Evolutionary conservation across 2,888 invertebrate genomes (phyloP), one percentile per base, ranked within the genome.

Genomic region (Drosophila paramelanica): DNA sequence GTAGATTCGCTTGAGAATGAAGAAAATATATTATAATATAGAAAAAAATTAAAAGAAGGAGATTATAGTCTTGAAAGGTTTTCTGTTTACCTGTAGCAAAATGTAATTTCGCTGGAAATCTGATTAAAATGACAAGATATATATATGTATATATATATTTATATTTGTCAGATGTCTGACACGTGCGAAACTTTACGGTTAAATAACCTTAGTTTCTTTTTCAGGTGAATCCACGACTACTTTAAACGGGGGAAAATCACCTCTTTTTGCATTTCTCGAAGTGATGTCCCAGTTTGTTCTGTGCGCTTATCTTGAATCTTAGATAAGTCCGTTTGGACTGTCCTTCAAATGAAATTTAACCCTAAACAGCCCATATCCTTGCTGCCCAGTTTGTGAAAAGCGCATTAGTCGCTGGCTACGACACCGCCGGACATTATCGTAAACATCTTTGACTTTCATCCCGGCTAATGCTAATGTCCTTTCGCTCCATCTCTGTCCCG

Each of bases 361-460:
- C 78, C 78, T 5, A 38, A 50, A 50, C 8, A 41, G 42, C 8
- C 33, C 33, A 53, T 10, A 57, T 20, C 36, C 43, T 33, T 20
- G 53, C 5, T 20, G 53, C 5, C 13, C 17, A 58, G 39, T 41
- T 74, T 61, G 64, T 69, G 46, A 56, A 68, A 75, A 76, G 69
- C 87, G 81, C 87, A 80, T 87, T 83, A 75, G 87, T 60, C 64
- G 72, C 66, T 66, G 59, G 61, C 73, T 52, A 23, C 42, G 61
- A 55, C 67, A 73, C 57, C 50, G 66, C 64, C 42, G 72, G 86
- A 81, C 82, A 69, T 83, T 85, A 83, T 83, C 82, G 72, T 72
- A 67, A 62, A 67, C 85, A 83, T 88, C 82, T 88, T 82, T 85
- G 82, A 81, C 82, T 88, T 81, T 77, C 55, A 72, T 73, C 68